These are phyloP conservation scores for Megaceryle alcyon DNA, from an alignment of 2,797 vertebrate genomes.

Conservation along the genomic window DNA sequence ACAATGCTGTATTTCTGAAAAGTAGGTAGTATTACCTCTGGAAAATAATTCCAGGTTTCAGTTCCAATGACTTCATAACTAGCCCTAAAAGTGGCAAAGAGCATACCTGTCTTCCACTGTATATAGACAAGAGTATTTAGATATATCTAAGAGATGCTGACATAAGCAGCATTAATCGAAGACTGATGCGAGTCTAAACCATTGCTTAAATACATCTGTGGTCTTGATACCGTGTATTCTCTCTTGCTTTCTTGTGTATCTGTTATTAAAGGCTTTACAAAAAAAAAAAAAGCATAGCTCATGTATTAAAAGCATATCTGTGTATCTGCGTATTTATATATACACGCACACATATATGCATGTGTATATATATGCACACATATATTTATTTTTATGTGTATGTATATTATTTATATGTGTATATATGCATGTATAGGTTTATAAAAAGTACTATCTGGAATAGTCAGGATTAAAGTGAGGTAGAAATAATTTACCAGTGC, in stretches of 20 bases:
- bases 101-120: neutral
- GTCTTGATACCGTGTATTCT: neutral
- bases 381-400: fast-evolving
- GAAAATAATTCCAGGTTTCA: neutral
- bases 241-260: neutral
- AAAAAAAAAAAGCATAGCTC: neutral
- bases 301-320: neutral
- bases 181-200: neutral
- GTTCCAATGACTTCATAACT: neutral
- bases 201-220: neutral
- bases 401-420: fast-evolving
- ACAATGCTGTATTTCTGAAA: neutral
- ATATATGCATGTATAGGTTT: no score
- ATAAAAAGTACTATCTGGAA: neutral
- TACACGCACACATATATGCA: neutral
- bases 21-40: neutral
- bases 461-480: neutral
- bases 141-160: neutral
- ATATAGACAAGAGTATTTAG: neutral
- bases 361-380: neutral
- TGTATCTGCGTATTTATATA: neutral
- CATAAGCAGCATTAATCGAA: neutral
- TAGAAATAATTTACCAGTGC: neutral
- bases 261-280: neutral
- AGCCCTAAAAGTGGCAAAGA: neutral